Conservation (phyloP, 2,113 vertebrate species). For the Setophaga kirtlandii region DNA sequence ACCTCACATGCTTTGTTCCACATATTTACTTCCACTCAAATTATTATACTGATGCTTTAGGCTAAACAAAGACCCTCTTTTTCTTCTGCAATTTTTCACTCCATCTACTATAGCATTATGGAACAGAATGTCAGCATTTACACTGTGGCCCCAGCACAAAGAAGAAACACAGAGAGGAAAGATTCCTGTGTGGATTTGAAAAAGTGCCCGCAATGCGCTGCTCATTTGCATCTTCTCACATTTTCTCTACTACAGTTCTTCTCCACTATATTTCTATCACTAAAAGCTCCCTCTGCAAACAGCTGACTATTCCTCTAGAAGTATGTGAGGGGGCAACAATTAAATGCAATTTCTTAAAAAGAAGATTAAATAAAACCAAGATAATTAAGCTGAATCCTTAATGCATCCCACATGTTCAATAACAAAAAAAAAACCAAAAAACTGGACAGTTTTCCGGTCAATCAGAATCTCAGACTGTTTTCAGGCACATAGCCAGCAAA, state of each 20-base stretch:
- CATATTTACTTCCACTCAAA: neutral
- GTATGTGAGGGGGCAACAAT: neutral
- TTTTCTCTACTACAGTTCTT: neutral
- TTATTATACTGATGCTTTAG: neutral
- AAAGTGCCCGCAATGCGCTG: neutral
- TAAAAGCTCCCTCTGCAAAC: neutral
- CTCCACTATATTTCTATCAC: neutral
- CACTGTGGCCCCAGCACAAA: neutral
- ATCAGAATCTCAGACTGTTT: neutral
- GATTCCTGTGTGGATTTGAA: neutral
- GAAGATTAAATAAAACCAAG: neutral
- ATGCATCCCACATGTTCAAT: neutral
- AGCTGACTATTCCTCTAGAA: neutral
- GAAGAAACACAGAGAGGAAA: neutral
- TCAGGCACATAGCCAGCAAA: neutral
- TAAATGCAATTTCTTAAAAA: neutral
- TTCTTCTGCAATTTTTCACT: neutral
- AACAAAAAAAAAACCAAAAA: neutral
- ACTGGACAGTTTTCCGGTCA: neutral
- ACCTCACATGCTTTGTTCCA: neutral
- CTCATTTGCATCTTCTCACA: neutral
- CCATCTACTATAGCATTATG: neutral
- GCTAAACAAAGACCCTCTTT: neutral
- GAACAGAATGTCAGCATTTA: neutral
- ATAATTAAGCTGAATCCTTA: neutral